A percentile compares a stretch with the other conserved stretches of the same genome.
These are phyloP conservation scores for Epinephelus fuscoguttatus DNA, from an alignment of 2,113 vertebrate genomes.

Conservation along the genomic window DNA sequence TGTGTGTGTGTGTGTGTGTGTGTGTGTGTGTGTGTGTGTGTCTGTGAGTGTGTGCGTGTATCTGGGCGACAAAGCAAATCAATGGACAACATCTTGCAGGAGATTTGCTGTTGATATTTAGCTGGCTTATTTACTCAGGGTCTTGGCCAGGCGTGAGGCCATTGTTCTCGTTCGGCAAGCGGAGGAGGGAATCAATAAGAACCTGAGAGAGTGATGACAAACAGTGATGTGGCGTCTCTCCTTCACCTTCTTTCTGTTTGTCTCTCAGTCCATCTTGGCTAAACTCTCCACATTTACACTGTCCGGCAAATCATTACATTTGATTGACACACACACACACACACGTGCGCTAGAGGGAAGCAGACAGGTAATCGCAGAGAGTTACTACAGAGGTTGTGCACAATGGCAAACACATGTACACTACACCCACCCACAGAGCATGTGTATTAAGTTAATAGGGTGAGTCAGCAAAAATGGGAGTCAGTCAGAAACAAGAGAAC, in stretches of 20 bases:
- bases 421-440: conserved; percentile 52
- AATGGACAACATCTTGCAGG: conserved; percentile 68
- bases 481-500: conserved; percentile 41
- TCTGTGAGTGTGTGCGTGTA: conserved; percentile 20
- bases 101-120: conserved; percentile 69
- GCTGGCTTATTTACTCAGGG: conserved; percentile 54
- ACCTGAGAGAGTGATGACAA: conserved; percentile 39
- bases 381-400: conserved; percentile 6
- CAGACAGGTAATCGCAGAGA: not conserved
- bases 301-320: not conserved
- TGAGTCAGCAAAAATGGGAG: conserved; percentile 73
- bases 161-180: conserved; percentile 67
- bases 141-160: conserved; percentile 42
- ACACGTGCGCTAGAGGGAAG: not conserved
- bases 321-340: conserved; percentile 6
- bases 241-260: not conserved
- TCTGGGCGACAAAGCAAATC: conserved; percentile 64
- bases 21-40: conserved; percentile 8
- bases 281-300: conserved; percentile 13
- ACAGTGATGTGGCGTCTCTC: conserved; percentile 26
- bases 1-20: not conserved
- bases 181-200: conserved; percentile 63
- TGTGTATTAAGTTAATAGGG: conserved; percentile 63
- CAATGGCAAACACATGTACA: conserved; percentile 56
- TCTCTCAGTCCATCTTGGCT: not conserved